These are phyloP conservation scores for Caenorhabditis sp. DNA, from an alignment of 2,888 invertebrate species.

Conservation along the genomic window DNA sequence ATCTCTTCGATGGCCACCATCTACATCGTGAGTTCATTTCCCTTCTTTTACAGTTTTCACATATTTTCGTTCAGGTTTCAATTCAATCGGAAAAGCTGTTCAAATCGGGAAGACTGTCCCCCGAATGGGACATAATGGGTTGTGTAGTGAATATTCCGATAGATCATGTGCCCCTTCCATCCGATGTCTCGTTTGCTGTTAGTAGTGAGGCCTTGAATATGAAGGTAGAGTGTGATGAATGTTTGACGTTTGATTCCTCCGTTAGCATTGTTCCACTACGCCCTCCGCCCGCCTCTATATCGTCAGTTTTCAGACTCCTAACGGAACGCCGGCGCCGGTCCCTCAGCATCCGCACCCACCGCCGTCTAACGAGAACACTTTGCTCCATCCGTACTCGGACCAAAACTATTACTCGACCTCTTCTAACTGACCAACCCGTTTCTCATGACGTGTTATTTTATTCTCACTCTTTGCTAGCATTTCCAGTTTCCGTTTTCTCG, in stretches of 20 bases:
- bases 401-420: conserved; percentile 49
- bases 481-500: conserved; percentile 5
- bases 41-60: neutral
- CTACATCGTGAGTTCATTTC: conserved; percentile 82
- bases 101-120: conserved; percentile 68
- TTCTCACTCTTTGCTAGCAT: conserved; percentile 1
- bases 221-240: conserved; percentile 49
- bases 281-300: neutral
- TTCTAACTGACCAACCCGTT: conserved; percentile 42
- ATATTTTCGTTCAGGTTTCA: conserved; percentile 67
- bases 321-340: conserved; percentile 41
- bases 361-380: conserved; percentile 49
- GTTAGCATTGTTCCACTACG: neutral
- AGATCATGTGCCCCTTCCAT: conserved; percentile 75
- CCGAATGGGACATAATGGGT: conserved; percentile 75
- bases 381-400: conserved; percentile 49
- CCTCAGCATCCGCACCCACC: conserved; percentile 33
- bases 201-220: conserved; percentile 65
- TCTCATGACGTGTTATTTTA: conserved; percentile 9
- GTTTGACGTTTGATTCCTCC: conserved; percentile 10
- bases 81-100: conserved; percentile 70
- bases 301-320: conserved; percentile 31
- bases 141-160: conserved; percentile 77
- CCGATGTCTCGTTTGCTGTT: conserved; percentile 76
- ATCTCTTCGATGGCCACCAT: conserved; percentile 88